phyloP scores from a whole-genome alignment of 2,113 vertebrate genomes.

The Brienomyrus longianalis region DNA sequence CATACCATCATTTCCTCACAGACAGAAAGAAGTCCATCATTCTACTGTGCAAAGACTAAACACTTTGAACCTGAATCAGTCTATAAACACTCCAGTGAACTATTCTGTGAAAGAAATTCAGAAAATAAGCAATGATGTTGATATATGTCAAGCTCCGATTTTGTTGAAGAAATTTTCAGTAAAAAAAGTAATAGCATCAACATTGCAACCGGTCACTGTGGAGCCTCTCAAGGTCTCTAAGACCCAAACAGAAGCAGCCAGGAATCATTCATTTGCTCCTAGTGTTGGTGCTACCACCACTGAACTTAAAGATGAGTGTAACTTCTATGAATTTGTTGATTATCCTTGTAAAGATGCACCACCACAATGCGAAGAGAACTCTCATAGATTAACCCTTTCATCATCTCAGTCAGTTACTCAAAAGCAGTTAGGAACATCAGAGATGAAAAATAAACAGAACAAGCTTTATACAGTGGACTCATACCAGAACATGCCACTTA shows the following conservation, averaged over 20 bases:
- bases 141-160: constrained; percentile 24
- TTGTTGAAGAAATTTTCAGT: constrained; percentile 12
- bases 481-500: constrained; percentile 55
- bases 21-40: constrained; percentile 45
- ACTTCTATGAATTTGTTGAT: constrained; percentile 57
- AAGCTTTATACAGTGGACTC: neutral
- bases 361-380: constrained; percentile 39
- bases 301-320: constrained; percentile 46
- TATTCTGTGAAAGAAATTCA: constrained; percentile 54
- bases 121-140: constrained; percentile 51
- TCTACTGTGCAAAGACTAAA: constrained; percentile 38
- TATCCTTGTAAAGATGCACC: constrained; percentile 58
- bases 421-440: neutral
- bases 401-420: neutral
- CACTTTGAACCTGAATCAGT: constrained; percentile 16
- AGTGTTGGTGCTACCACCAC: neutral
- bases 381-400: constrained; percentile 34
- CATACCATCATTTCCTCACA: constrained; percentile 13
- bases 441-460: neutral
- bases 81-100: constrained; percentile 31
- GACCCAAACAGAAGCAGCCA: constrained; percentile 44
- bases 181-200: constrained; percentile 35
- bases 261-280: constrained; percentile 29
- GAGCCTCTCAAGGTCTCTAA: constrained; percentile 41
- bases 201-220: constrained; percentile 55